Base-by-base conservation (phyloP, 2,113 vertebrate genomes). In the Apaloderma vittatum region DNA sequence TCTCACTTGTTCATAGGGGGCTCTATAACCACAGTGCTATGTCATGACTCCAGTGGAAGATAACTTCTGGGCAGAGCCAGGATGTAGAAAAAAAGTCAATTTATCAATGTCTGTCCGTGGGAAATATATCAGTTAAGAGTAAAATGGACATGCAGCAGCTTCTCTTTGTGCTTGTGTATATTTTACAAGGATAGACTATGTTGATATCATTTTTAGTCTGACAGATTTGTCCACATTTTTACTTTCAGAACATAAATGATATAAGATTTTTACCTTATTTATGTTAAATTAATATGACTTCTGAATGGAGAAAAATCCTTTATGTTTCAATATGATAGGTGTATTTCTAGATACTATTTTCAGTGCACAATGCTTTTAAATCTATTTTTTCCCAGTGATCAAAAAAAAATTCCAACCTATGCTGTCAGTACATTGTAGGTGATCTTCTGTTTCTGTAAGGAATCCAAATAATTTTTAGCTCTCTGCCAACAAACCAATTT, bases 401-500 rank as follows among this genome's bases (percentile, higher is more conserved):
- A 77, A 74, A 96, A 86, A 67, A 32, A 9, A 19, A 57, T 94
- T 96, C 61, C 45, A 75, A 3, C 6, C 7, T 85, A 85, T 93
- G 71, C 51, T 82, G 32, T 48, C 48, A 82, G 70, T 48, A 75
- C 11, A 8, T 26, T 87, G 46, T 52, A 85, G 32, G 57, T 74
- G 13, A 65, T 90, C 43, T 67, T 94, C 57, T 78, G 10, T 48
- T 93, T 18, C 61, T 91, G 70, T 85, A 45, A 78, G 66, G 61
- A 93, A 85, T 75, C 17, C 43, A 77, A 86, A 87, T 70, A 71
- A 81, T 58, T 88, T 57, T 57, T 59, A 93, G 15, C 34, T 81
- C 12, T 88, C 57, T 89, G 76, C 43, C 80, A 91, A 73, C 37
- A 89, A 81, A 94, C 32, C 54, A 90, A 45, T 93, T 85, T 72